A percentile compares a stretch with the other conserved stretches of the same genome.
Conservation (phyloP, 2,113 vertebrate genomes). For the Pedetes capensis region DNA sequence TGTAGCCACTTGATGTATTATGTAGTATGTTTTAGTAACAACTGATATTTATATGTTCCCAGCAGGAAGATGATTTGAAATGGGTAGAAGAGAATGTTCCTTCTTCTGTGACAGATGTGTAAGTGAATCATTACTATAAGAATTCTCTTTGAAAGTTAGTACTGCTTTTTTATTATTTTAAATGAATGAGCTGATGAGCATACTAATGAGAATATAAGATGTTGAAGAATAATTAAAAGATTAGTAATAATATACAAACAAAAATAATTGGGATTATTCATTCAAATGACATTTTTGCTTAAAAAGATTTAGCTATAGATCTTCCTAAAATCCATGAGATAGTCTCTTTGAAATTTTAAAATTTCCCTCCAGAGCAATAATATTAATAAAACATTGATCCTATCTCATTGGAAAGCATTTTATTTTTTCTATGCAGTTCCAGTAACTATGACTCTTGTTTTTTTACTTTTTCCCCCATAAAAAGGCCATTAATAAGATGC, state of each 20-base stretch:
- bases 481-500: not conserved
- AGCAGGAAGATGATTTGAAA: constrained; percentile 89
- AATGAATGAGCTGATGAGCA: constrained; percentile 22
- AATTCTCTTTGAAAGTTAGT: constrained; percentile 43
- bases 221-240: constrained; percentile 4
- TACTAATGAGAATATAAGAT: constrained; percentile 41
- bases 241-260: constrained; percentile 14
- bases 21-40: constrained; percentile 32
- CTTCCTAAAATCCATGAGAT: not conserved
- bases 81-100: constrained; percentile 91
- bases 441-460: not conserved
- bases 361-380: not conserved
- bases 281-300: constrained; percentile 45
- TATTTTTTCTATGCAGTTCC: constrained; percentile 12
- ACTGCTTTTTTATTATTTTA: constrained; percentile 35
- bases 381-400: constrained; percentile 12
- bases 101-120: constrained; percentile 90
- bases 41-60: constrained; percentile 58
- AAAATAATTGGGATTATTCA: constrained; percentile 21
- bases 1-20: no score
- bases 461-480: not conserved
- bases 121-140: constrained; percentile 75
- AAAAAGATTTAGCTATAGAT: constrained; percentile 26
- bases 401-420: not conserved
- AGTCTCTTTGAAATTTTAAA: constrained; percentile 5